Conservation (phyloP, 2,888 invertebrate genomes). For the Chorisops tibialis region DNA sequence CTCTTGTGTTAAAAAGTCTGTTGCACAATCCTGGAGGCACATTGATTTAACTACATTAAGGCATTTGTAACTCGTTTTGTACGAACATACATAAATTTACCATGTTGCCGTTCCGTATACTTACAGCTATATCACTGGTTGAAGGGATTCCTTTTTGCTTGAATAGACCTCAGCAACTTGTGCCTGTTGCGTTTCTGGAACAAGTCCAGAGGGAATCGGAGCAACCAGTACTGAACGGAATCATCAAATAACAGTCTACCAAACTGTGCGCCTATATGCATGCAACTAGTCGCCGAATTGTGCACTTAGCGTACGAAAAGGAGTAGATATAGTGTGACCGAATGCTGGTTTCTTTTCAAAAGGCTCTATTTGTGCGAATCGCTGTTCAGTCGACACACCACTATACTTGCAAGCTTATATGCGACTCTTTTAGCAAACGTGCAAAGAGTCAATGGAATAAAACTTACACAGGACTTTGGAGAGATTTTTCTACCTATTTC, state of each 20-base stretch:
- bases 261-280: not conserved
- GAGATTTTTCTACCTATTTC: not conserved
- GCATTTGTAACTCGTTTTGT: constrained; percentile 46
- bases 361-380: constrained; percentile 23
- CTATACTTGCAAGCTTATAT: not conserved
- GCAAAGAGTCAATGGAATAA: constrained; percentile 10
- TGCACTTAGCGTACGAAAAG: too few species aligned
- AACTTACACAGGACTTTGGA: not conserved
- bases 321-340: constrained; percentile 18
- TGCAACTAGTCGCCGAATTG: not conserved
- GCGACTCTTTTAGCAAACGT: constrained; percentile 16
- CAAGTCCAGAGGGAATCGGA: constrained; percentile 27
- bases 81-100: constrained; percentile 33
- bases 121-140: constrained; percentile 26
- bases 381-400: constrained; percentile 5
- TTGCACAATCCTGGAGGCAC: constrained; percentile 33
- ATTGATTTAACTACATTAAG: constrained; percentile 51
- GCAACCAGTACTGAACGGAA: constrained; percentile 20
- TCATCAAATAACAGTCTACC: constrained; percentile 34
- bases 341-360: constrained; percentile 20
- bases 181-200: constrained; percentile 34
- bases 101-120: constrained; percentile 17
- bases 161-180: constrained; percentile 43
- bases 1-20: constrained; percentile 21
- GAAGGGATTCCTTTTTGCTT: constrained; percentile 44